Conservation (phyloP, 30 jellyfish, hydroid and myxozoan species). For the Sanderia malayensis region DNA sequence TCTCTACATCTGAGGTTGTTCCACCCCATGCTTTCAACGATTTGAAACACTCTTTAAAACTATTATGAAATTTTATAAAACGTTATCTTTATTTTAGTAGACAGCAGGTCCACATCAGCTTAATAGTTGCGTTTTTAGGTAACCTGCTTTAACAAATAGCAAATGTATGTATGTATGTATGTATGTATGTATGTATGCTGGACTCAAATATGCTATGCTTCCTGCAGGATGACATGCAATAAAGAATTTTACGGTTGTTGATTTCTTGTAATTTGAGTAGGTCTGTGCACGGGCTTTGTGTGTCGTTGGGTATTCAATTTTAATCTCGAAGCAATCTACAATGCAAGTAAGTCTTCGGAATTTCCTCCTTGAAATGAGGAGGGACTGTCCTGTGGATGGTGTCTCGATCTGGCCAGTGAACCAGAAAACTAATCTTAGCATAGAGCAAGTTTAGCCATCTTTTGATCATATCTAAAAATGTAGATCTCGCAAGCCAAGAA, state of each 20-base stretch:
- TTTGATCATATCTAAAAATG: slow-evolving; percentile 5
- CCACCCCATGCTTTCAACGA: slow-evolving; percentile 75
- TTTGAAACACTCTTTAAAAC: too few relatives aligned
- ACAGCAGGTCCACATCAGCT: too few relatives aligned
- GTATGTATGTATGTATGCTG: too few relatives aligned
- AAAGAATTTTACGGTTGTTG: slow-evolving; percentile 40
- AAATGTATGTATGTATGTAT: too few relatives aligned
- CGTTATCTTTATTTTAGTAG: too few relatives aligned
- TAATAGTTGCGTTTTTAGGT: too few relatives aligned
- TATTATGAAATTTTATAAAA: too few relatives aligned
- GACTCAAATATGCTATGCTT: slow-evolving; percentile 8
- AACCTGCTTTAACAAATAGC: too few relatives aligned
- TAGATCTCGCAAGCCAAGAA: slow-evolving; percentile 25
- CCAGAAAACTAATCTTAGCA: slow-evolving; percentile 19
- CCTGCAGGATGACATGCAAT: slow-evolving; percentile 75
- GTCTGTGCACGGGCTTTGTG: slow-evolving; percentile 56
- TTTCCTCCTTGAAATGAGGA: slow-evolving; percentile 24
- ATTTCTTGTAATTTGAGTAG: slow-evolving; percentile 42
- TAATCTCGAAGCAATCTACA: slow-evolving; percentile 58
- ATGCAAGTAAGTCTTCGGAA: slow-evolving; percentile 59
- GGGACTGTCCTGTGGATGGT: slow-evolving; percentile 24
- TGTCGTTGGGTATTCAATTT: slow-evolving; percentile 42
- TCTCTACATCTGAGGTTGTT: slow-evolving; percentile 46
- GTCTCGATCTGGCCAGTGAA: slow-evolving; percentile 39
- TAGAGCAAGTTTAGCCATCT: slow-evolving; percentile 51